phyloP scores from a whole-genome alignment of 2,888 invertebrate genomes.

The Plagiodera versicolora region DNA sequence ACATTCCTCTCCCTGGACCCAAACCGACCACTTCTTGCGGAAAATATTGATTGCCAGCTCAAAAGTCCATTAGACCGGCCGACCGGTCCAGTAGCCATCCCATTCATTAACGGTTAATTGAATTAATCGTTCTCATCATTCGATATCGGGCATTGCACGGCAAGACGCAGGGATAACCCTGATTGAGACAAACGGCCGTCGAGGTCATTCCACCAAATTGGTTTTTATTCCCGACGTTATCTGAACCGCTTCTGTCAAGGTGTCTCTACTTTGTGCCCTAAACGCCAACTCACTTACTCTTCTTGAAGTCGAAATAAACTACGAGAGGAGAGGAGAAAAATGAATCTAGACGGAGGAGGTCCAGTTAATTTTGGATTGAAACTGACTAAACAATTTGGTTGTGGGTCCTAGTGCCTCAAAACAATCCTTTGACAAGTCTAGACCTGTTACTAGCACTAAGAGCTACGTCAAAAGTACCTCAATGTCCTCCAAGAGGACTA shows the following conservation, averaged over 20 bases:
- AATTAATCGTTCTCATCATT: conserved; percentile 60
- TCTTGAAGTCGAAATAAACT: conserved; percentile 29
- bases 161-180: conserved; percentile 53
- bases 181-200: conserved; percentile 56
- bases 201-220: conserved; percentile 55
- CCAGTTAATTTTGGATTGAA: background rate
- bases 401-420: too few species aligned
- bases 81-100: conserved; percentile 54
- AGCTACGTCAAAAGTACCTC: too few species aligned
- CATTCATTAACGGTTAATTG: conserved; percentile 61
- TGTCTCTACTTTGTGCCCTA: conserved; percentile 33
- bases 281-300: conserved; percentile 30
- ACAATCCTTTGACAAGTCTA: too few species aligned
- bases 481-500: too few species aligned
- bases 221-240: conserved; percentile 50
- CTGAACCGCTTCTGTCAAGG: conserved; percentile 44
- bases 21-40: conserved; percentile 30
- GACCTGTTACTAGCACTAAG: too few species aligned
- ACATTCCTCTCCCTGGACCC: too few species aligned
- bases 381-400: too few species aligned
- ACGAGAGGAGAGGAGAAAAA: conserved; percentile 12
- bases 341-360: background rate
- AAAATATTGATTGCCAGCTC: conserved; percentile 57
- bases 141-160: conserved; percentile 52
- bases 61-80: conserved; percentile 56